These are phyloP conservation scores for Olivierus martensii DNA, from an alignment of 1,140 invertebrate species.

Conservation along the genomic window DNA sequence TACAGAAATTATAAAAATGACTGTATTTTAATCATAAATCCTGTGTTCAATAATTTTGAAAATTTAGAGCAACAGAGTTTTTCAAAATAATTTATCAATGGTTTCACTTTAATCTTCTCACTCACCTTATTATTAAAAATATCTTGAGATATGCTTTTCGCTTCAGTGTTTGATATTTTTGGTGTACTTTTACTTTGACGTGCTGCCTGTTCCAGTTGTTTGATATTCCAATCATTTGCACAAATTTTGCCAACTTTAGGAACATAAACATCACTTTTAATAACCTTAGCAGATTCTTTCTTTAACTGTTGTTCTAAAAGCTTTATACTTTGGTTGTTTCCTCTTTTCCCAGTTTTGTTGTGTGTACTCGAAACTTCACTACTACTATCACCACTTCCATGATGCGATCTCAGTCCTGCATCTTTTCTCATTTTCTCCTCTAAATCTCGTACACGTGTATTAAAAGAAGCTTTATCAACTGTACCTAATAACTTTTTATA, in stretches of 20 bases:
- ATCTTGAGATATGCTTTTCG: conserved; percentile 8
- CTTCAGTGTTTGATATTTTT: conserved; percentile 1
- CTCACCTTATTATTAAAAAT: conserved; percentile 14
- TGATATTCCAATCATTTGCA: conserved; percentile 81
- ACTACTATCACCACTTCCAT: conserved; percentile 1
- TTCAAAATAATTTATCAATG: too few species aligned
- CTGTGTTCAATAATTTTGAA: too few species aligned
- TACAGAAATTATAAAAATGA: too few species aligned
- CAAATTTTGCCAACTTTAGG: conserved; percentile 54
- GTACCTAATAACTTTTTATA: conserved; percentile 31
- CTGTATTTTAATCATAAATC: too few species aligned
- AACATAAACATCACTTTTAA: conserved; percentile 3
- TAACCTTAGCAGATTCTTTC: conserved; percentile 6
- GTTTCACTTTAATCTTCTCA: background rate
- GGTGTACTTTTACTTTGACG: background rate
- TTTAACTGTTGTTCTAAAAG: conserved; percentile 10
- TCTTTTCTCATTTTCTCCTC: conserved; percentile 32
- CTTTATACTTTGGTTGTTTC: conserved; percentile 5
- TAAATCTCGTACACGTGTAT: conserved; percentile 58
- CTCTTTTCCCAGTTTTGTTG: conserved; percentile 7
- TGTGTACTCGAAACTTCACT: background rate
- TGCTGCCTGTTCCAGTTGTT: conserved; percentile 49
- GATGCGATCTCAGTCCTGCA: conserved; percentile 2
- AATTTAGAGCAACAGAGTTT: too few species aligned
- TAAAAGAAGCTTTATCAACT: conserved; percentile 32